Base-by-base conservation (phyloP, 1,140 invertebrate species). In the Chrysomallon squamiferum region DNA sequence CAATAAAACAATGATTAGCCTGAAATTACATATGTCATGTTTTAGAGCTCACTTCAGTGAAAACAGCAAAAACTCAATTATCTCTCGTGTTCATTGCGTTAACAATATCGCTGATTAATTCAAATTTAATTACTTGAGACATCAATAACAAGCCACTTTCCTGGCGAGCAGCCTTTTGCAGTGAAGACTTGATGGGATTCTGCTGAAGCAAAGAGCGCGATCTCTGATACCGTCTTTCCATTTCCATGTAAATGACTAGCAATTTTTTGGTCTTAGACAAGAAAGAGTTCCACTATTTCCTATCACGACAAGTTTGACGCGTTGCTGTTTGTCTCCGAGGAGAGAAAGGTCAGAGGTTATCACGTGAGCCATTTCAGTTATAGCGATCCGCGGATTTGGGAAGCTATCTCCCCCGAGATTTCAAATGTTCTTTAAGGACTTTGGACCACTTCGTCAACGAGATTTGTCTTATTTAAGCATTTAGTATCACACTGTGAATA, bases 121-220 rank as follows among this genome's bases (percentile, higher is more conserved):
- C 70, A 72, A 72, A 72, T 72, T 72, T 72, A 72, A 72, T 72
- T 72, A 68, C 66, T 72, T 72, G 58, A 68, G 67, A 72, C 70
- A 72, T 68, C 59, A 50, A 62, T 66, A 72, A 66, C 50, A 67
- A 64, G 60, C 43, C 62, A 18, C 62, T 22, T 20, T 49, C 35
- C 18, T 54, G 29, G 25, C 49, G 33, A 27, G n/a, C 50, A 30
- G 7, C 50, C 50, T 54, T 54, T 54, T 30, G 25, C 22, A 20
- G 22, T 20, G 7, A 54, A 27, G 50, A 25, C 22, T 54, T 54
- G 50, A 54, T 54, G 50, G 50, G 50, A 54, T 54, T 54, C 29
- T 22, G 50, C 50, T 54, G 22, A 54, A 30, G 50, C 50, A 54
- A 30, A 54, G 50, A 54, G 50, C 50, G 50, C 50, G 50, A 54